Evolutionary conservation across 2,113 vertebrate genomes (phyloP).

Genomic region (Notarius lentiginosus): DNA sequence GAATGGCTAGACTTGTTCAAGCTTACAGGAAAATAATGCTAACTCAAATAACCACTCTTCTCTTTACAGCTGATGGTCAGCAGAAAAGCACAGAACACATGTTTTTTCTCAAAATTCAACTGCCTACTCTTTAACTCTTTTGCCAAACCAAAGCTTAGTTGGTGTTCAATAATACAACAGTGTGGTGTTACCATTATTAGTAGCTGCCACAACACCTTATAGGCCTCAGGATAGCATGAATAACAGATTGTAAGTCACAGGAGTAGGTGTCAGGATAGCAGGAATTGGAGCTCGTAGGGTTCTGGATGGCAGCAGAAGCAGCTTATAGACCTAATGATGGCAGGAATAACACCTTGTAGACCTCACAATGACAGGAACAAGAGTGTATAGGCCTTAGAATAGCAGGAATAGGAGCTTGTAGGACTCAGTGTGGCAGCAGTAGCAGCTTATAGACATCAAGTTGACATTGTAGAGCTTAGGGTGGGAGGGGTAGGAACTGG

Average conservation of each 20-base stretch:
- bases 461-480: not conserved
- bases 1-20: too few relatives aligned
- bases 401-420: not conserved
- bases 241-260: not conserved
- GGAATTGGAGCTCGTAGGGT: not conserved
- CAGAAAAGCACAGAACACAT: too few relatives aligned
- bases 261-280: not conserved
- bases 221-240: not conserved
- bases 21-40: too few relatives aligned
- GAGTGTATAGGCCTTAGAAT: not conserved
- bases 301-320: not conserved
- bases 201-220: not conserved
- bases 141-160: not conserved
- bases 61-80: too few relatives aligned
- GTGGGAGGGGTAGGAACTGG: not conserved
- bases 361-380: not conserved
- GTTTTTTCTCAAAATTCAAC: not conserved
- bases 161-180: too few relatives aligned
- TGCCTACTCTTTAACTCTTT: not conserved
- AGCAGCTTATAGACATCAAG: not conserved
- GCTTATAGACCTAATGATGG: not conserved
- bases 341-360: not conserved
- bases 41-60: too few relatives aligned
- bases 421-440: not conserved
- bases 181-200: not conserved